A percentile compares a stretch with the other conserved stretches of the same genome.
phyloP scores from a whole-genome alignment of 1,140 invertebrate genomes.

The Ptiloglossa arizonensis region DNA sequence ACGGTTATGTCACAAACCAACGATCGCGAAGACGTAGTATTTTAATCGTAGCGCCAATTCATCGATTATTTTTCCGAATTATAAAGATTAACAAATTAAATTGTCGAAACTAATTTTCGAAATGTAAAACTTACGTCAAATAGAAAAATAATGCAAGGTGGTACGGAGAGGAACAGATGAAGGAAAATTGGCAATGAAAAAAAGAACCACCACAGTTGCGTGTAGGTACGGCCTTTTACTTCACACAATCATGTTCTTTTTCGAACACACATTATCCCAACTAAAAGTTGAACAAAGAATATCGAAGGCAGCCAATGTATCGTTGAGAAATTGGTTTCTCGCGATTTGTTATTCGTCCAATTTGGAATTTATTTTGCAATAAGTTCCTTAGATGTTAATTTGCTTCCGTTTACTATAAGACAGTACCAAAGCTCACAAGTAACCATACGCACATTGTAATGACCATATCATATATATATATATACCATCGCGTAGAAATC shows the following conservation, averaged over 20 bases:
- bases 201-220: slow-evolving; percentile 26
- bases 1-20: background rate
- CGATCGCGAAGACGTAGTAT: background rate
- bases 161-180: slow-evolving; percentile 8
- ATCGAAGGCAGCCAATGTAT: slow-evolving; percentile 55
- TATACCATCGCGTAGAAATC: slow-evolving; percentile 68
- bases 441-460: slow-evolving; percentile 69
- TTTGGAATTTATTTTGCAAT: slow-evolving; percentile 47
- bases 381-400: slow-evolving; percentile 6
- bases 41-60: background rate
- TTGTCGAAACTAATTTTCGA: background rate
- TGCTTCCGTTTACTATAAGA: slow-evolving; percentile 47
- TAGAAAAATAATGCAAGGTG: background rate
- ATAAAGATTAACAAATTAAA: background rate
- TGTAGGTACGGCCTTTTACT: slow-evolving; percentile 65
- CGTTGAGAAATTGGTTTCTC: slow-evolving; percentile 36
- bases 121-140: background rate
- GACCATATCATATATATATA: slow-evolving; percentile 68
- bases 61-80: background rate
- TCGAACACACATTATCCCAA: slow-evolving; percentile 53
- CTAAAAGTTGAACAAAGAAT: slow-evolving; percentile 40
- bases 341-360: slow-evolving; percentile 21
- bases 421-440: slow-evolving; percentile 64
- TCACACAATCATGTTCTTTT: slow-evolving; percentile 58
- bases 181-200: slow-evolving; percentile 24